Conservation (phyloP, 92 coral and sea anemone species). For the Phenganax stokvisi region DNA sequence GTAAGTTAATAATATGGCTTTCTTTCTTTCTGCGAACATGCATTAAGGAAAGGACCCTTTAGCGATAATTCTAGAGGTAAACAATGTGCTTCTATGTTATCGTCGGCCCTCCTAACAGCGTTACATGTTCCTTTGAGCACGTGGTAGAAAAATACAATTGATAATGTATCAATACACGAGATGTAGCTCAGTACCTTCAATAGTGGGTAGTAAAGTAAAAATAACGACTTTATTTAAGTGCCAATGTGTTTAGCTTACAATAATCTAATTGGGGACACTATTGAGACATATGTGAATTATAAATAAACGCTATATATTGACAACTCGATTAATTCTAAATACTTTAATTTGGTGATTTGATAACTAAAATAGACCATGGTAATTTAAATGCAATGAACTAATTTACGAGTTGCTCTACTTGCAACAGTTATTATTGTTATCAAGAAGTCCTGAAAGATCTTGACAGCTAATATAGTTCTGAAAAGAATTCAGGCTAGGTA, state of each 20-base stretch:
- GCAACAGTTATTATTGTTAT: conserved; percentile 4
- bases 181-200: no score
- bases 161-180: no score
- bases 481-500: neutral
- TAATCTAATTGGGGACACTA: neutral
- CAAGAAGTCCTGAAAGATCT: neutral
- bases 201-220: neutral
- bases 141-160: no score
- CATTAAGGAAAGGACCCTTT: no score
- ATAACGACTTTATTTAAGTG: conserved; percentile 1
- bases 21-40: no score
- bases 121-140: no score
- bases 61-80: no score
- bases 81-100: no score
- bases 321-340: neutral
- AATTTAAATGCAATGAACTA: neutral
- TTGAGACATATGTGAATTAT: neutral
- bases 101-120: no score
- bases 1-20: no score
- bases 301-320: neutral
- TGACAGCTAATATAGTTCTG: neutral
- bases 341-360: neutral
- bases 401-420: neutral
- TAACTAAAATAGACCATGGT: neutral
- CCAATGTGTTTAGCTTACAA: neutral